Percentiles rank a stretch among this genome's conserved stretches.
Conservation (phyloP, 1,140 invertebrate species). For the Eulimnadia texana region DNA sequence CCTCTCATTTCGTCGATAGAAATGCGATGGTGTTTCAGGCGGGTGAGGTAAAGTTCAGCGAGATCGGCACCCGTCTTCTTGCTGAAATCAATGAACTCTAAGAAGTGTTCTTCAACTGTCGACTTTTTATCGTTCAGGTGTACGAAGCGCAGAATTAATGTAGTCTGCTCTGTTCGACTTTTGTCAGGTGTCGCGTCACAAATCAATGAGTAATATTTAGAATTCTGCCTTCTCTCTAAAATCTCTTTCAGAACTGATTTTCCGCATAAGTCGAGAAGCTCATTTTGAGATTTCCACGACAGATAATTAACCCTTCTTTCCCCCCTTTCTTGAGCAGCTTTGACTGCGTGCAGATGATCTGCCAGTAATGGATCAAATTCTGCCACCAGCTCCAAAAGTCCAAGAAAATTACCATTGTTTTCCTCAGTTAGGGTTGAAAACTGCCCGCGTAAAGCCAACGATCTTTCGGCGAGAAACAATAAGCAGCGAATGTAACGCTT, state of each 20-base stretch:
- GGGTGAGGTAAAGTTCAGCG: neutral
- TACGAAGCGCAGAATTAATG: neutral
- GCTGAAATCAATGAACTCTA: neutral
- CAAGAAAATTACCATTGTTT: neutral
- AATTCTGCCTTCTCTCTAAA: neutral
- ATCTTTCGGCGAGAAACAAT: neutral
- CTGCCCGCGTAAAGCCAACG: neutral
- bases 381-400: neutral
- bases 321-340: neutral
- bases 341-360: neutral
- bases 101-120: neutral
- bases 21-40: neutral
- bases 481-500: neutral
- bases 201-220: neutral
- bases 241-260: neutral
- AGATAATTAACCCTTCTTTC: neutral
- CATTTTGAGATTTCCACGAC: neutral
- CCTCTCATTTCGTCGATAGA: slow-evolving; percentile 16
- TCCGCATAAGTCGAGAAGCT: neutral
- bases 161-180: neutral
- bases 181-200: neutral
- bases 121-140: neutral
- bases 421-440: neutral
- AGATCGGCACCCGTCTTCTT: neutral
- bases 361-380: neutral